Conservation (phyloP, 1,140 invertebrate species). For the Sitobion miscanthi region DNA sequence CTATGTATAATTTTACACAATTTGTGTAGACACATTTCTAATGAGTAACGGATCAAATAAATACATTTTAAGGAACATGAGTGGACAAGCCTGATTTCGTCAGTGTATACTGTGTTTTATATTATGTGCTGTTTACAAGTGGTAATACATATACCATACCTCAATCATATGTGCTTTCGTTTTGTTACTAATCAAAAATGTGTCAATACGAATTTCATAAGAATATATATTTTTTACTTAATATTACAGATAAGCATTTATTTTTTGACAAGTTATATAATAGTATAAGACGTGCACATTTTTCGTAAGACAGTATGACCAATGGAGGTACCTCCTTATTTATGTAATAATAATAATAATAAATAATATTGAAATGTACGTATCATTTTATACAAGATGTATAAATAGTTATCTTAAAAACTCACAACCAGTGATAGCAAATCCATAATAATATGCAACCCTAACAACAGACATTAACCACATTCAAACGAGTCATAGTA, state of each 20-base stretch:
- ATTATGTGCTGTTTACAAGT: not conserved
- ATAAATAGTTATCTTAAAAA: not conserved
- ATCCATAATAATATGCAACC: not conserved
- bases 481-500: not conserved
- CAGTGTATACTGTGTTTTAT: not conserved
- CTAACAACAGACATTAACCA: not conserved
- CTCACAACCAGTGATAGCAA: not conserved
- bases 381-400: too few species aligned
- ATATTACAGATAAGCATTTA: too few species aligned
- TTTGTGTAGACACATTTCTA: not conserved
- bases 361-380: too few species aligned
- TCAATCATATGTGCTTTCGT: not conserved
- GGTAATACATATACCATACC: not conserved
- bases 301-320: not conserved
- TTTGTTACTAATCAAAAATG: not conserved
- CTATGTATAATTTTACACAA: not conserved
- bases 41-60: not conserved
- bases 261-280: not conserved
- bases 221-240: not conserved
- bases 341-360: too few species aligned
- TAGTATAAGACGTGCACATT: not conserved
- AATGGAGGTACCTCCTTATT: not conserved
- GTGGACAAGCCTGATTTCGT: not conserved
- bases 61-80: not conserved
- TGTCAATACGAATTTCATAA: not conserved